These are phyloP conservation scores for Imbricaverruca yamaguchii DNA, from an alignment of 2,888 invertebrate species.

Conservation along the genomic window DNA sequence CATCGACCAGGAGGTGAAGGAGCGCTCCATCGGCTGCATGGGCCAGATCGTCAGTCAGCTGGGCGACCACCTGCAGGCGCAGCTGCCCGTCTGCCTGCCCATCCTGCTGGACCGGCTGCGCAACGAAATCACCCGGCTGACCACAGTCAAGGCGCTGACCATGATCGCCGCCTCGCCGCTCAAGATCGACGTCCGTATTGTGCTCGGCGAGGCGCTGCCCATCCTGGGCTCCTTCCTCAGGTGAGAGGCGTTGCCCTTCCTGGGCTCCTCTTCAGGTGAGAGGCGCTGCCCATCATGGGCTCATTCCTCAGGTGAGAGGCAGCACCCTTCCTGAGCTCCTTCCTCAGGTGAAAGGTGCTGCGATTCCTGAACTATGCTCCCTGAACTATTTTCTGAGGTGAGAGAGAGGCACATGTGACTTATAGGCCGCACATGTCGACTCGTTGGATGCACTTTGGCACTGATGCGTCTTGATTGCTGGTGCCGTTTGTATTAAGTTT, in stretches of 20 bases:
- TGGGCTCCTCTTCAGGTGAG: conserved; percentile 72
- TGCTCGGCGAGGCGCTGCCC: conserved; percentile 78
- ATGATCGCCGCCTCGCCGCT: conserved; percentile 87
- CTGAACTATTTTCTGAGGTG: too few relatives aligned
- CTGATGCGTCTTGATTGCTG: too few relatives aligned
- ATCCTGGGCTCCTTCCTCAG: conserved; percentile 86
- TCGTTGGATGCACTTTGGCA: too few relatives aligned
- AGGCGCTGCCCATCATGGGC: conserved; percentile 61
- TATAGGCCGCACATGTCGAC: too few relatives aligned
- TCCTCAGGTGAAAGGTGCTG: conserved; percentile 53
- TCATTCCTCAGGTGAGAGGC: conserved; percentile 63
- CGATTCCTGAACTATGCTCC: too few relatives aligned
- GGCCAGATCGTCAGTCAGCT: conserved; percentile 89
- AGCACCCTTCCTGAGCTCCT: conserved; percentile 60
- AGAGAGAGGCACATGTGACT: too few relatives aligned
- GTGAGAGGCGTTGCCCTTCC: conserved; percentile 31
- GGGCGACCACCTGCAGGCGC: conserved; percentile 70
- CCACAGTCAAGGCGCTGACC: conserved; percentile 91
- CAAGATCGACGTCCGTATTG: conserved; percentile 70
- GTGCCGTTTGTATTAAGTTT: too few relatives aligned
- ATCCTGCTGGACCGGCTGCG: conserved; percentile 89
- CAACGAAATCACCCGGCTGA: conserved; percentile 94
- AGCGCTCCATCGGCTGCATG: conserved; percentile 93
- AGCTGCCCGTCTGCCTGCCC: conserved; percentile 78
- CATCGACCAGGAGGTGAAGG: conserved; percentile 98